Base-by-base conservation (phyloP, 2,113 vertebrate genomes). In the Macquaria ambigua region DNA sequence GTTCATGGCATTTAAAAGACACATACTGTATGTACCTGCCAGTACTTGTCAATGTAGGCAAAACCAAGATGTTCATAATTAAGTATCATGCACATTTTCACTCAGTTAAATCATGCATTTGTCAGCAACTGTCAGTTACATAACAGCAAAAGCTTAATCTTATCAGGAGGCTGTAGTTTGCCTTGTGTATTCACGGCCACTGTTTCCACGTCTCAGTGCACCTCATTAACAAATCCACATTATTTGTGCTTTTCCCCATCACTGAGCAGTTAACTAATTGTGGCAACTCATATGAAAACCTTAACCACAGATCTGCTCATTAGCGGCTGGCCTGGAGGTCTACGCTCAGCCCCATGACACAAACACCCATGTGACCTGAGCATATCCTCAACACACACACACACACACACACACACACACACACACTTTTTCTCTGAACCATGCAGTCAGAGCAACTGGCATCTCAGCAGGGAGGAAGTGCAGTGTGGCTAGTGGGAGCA, bases 181-280 rank as follows among this genome's bases (percentile, higher is more conserved):
- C 34, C 2, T 71, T 63, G 73, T 66, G 43, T 15, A 21, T 56
- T 4, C 15, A 2, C 16, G 0, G 64, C 25, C 55, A n/a, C 55
- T 20, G 81, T 77, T 83, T 82, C 46, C 72, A 43, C 28, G 15
- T 71, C 77, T 85, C 86, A 59, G 66, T 46, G 75, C 82, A 12
- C 71, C 83, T 92, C 91, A 77, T 85, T 93, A 90, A 88, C 76
- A 84, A 87, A 88, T 82, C 64, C 46, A 68, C 63, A 23, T 82
- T 77, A 83, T 84, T 81, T 77, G 61, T 79, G 80, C 58, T 79
- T 92, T 91, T 84, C 79, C 31, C 59, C 28, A 6, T 86, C 83
- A 63, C 83, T 59, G 70, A 89, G 69, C 81, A 81, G 48, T 84
- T 86, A 78, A 74, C 81, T 92, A 92, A 91, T 86, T 83, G 82